Evolutionary conservation across 2,113 vertebrate species (phyloP).

Genomic region (Neodontobutis hainanensis): DNA sequence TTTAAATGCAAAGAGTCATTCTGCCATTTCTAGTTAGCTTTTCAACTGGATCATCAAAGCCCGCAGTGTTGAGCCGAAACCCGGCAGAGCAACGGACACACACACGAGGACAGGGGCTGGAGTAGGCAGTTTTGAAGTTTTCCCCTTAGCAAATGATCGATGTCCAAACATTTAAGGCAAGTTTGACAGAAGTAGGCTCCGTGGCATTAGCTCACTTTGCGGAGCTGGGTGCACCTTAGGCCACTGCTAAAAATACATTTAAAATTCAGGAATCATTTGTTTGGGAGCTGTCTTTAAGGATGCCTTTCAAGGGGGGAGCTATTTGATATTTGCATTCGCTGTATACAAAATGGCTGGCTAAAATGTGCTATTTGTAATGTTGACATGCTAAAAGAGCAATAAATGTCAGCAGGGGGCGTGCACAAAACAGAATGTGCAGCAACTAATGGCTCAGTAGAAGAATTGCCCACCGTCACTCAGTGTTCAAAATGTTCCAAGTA

Average conservation of each 20-base stretch:
- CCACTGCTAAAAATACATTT: neutral
- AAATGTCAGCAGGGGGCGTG: neutral
- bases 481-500: too few relatives aligned
- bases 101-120: conserved; percentile 19
- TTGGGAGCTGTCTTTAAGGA: conserved; percentile 13
- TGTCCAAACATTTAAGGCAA: conserved; percentile 30
- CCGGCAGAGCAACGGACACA: conserved; percentile 1
- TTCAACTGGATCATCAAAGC: conserved; percentile 63
- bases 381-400: neutral
- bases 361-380: neutral
- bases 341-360: conserved; percentile 14
- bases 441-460: too few relatives aligned
- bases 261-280: conserved; percentile 19
- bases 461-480: too few relatives aligned
- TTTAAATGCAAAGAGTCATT: conserved; percentile 78
- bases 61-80: conserved; percentile 26
- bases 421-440: too few relatives aligned
- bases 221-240: neutral
- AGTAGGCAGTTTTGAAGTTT: conserved; percentile 44
- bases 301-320: neutral
- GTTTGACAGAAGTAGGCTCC: conserved; percentile 26
- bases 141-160: conserved; percentile 37
- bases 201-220: conserved; percentile 23
- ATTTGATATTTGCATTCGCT: conserved; percentile 17
- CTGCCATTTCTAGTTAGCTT: conserved; percentile 46